Percentiles rank a stretch among this genome's conserved stretches.
Conservation (phyloP, 2,797 vertebrate species). For the Bovichtus variegatus region DNA sequence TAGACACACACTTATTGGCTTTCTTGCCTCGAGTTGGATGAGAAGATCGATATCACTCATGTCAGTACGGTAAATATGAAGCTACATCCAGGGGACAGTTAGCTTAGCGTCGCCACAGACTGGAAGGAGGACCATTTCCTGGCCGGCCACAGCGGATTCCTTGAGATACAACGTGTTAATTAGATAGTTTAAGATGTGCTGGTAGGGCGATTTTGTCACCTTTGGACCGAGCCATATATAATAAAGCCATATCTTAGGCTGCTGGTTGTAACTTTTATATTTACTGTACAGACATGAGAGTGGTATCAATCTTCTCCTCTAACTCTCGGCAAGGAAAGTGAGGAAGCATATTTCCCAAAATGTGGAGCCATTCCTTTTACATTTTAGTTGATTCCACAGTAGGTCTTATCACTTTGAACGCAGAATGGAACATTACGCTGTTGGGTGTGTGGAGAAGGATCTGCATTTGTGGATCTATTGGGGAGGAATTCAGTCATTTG, state of each 20-base stretch:
- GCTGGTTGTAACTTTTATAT: background rate
- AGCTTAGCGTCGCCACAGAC: background rate
- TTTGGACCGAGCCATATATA: background rate
- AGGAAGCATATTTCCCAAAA: constrained; percentile 4
- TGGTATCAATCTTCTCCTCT: background rate
- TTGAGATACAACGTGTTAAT: background rate
- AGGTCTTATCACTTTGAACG: constrained; percentile 29
- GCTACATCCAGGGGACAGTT: background rate
- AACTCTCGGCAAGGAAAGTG: background rate
- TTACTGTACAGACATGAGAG: background rate
- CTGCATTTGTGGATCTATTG: constrained; percentile 56
- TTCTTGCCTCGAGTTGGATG: background rate
- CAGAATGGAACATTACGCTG: constrained; percentile 31
- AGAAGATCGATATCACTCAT: background rate
- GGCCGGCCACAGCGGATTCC: too few species aligned
- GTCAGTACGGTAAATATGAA: background rate
- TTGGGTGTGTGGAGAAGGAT: constrained; percentile 22
- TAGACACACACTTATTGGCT: background rate
- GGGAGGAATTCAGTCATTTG: constrained; percentile 67
- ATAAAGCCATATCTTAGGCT: too few species aligned
- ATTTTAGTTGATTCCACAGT: background rate
- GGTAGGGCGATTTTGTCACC: background rate
- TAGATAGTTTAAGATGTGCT: background rate
- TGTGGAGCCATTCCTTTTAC: background rate
- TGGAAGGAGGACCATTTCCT: background rate